These are phyloP conservation scores for Nymphalis polychloros DNA, from an alignment of 2,888 invertebrate genomes.

Conservation along the genomic window DNA sequence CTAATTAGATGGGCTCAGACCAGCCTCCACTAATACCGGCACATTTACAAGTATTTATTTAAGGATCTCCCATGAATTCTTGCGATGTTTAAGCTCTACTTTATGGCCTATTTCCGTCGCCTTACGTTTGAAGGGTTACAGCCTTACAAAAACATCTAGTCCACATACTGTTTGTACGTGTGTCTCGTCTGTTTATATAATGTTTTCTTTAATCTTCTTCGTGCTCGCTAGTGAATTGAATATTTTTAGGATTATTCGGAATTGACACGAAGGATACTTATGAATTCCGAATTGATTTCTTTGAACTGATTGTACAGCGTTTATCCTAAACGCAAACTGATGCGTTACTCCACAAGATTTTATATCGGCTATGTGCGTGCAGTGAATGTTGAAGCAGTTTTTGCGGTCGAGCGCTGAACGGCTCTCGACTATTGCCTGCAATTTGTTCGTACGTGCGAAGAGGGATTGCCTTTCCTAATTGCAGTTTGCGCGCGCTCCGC, in stretches of 20 bases:
- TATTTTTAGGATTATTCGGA: conserved; percentile 2
- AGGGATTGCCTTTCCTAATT: conserved; percentile 71
- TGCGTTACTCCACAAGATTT: conserved; percentile 30
- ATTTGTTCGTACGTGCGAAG: conserved; percentile 77
- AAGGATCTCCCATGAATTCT: conserved; percentile 53
- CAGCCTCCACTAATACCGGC: conserved; percentile 46
- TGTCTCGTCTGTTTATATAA: conserved; percentile 21
- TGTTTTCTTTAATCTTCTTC: conserved; percentile 28
- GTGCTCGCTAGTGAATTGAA: conserved; percentile 8
- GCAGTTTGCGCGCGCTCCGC: conserved; percentile 42
- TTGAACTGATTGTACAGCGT: conserved; percentile 31
- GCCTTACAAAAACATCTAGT: conserved; percentile 33
- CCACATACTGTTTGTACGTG: conserved; percentile 22
- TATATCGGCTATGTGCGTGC: conserved; percentile 36
- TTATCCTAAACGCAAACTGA: conserved; percentile 31
- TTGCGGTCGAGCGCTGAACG: conserved; percentile 44
- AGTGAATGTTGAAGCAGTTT: conserved; percentile 38
- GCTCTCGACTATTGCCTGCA: conserved; percentile 56
- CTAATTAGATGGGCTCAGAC: conserved; percentile 63
- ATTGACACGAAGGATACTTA: conserved; percentile 15
- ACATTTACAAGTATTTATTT: conserved; percentile 63
- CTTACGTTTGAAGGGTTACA: conserved; percentile 37
- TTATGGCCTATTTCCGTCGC: conserved; percentile 60
- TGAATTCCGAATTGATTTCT: conserved; percentile 16
- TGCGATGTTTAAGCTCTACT: conserved; percentile 53